Conservation (phyloP, 2,888 invertebrate genomes). For the Eurois occulta region DNA sequence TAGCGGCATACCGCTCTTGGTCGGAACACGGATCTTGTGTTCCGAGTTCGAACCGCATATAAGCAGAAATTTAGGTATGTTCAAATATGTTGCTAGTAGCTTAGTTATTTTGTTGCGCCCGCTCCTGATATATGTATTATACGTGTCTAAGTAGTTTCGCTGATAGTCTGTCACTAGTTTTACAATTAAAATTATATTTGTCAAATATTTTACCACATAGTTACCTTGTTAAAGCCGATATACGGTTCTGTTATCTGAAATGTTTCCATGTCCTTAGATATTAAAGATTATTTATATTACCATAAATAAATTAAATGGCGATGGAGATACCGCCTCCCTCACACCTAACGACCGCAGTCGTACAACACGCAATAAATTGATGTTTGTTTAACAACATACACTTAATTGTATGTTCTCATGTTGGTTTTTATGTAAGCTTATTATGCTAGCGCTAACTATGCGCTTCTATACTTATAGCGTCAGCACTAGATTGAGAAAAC, state of each 20-base stretch:
- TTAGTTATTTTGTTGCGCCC: background rate
- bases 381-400: slow-evolving; percentile 39
- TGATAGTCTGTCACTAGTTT: background rate
- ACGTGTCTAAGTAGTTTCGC: too few relatives aligned
- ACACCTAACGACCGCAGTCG: slow-evolving; percentile 31
- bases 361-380: slow-evolving; percentile 31
- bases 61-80: too few relatives aligned
- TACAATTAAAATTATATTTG: background rate
- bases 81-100: background rate
- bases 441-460: background rate
- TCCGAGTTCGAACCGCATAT: too few relatives aligned
- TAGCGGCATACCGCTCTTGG: too few relatives aligned
- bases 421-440: slow-evolving; percentile 27
- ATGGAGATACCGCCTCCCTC: slow-evolving; percentile 3
- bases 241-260: slow-evolving; percentile 29
- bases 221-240: background rate
- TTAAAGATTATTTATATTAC: slow-evolving; percentile 40
- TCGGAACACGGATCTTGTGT: too few relatives aligned
- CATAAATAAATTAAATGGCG: slow-evolving; percentile 46
- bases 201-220: background rate
- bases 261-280: slow-evolving; percentile 28
- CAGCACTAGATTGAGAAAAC: background rate
- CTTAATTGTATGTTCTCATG: slow-evolving; percentile 19
- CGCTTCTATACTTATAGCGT: background rate
- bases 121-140: too few relatives aligned